Conservation (phyloP, 2,888 invertebrate species). For the Phorcus lineatus region DNA sequence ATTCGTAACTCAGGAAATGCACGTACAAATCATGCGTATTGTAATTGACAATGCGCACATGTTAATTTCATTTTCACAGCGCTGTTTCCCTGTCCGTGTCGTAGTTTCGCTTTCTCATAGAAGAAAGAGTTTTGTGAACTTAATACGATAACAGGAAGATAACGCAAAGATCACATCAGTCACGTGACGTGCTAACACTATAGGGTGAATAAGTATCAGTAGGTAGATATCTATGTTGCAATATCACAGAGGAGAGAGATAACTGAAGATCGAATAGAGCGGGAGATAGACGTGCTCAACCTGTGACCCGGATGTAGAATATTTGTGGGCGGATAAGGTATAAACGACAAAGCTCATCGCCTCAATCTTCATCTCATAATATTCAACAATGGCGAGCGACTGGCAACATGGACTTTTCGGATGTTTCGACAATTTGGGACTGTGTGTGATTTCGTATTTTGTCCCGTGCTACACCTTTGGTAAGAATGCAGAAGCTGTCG, state of each 20-base stretch:
- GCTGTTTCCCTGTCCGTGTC: too few relatives aligned
- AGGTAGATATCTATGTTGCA: not conserved
- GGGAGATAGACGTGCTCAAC: not conserved
- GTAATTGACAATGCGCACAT: too few relatives aligned
- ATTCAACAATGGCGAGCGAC: not conserved
- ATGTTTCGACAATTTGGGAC: conserved; percentile 49
- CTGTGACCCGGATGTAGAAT: not conserved
- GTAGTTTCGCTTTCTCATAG: too few relatives aligned
- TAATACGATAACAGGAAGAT: too few relatives aligned
- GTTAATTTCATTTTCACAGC: too few relatives aligned
- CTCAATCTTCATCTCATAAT: not conserved
- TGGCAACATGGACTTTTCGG: conserved; percentile 47
- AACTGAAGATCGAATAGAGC: too few relatives aligned
- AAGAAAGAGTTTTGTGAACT: too few relatives aligned
- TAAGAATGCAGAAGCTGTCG: conserved; percentile 62
- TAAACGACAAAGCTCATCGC: not conserved
- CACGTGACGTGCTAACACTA: too few relatives aligned
- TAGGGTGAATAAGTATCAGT: not conserved
- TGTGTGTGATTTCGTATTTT: conserved; percentile 49
- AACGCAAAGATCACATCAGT: too few relatives aligned
- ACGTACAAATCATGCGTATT: too few relatives aligned
- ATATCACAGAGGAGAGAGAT: too few relatives aligned
- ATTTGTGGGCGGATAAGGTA: not conserved
- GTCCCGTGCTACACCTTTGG: conserved; percentile 55
- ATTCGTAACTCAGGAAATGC: too few relatives aligned